Evolutionary conservation across 2,113 vertebrate genomes (phyloP), one percentile per base, ranked within the genome.

Genomic region (Vimba vimba): DNA sequence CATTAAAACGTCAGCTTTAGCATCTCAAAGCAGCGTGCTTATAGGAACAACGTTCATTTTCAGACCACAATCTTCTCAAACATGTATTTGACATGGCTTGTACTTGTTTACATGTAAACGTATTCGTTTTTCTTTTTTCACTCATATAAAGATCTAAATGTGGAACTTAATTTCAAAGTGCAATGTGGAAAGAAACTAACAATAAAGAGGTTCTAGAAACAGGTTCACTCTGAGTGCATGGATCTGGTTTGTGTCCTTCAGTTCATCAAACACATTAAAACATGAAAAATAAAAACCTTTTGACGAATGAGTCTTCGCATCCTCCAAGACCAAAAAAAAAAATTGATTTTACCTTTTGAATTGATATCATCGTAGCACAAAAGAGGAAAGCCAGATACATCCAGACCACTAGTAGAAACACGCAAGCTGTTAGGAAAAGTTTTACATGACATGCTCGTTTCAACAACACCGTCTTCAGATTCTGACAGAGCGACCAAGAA

Each of bases 361-460:
- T 47, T 9, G 1, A 21, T 19, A 59, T 59, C 27, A 59, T 79
- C 47, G 21, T 4, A 23, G 11, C 77, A 79, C 77, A 59, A 36
- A 27, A 80, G 59, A 47, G 79, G 45, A 64, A 80, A 64, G 39
- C 39, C 59, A 47, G 27, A 27, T 62, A 80, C 79, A 47, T 80
- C 47, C 79, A 66, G 59, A 80, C n/a, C 59, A 62, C 39, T 47
- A 64, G n/a, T 30, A 80, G 59, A 81, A 81, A 81, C 79, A 64
- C 57, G 57, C 78, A 79, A 59, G 30, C 77, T 60, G 59, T 45
- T 79, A 80, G 33, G 57, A 59, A 62, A 62, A 47, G 33, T 47
- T 91, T 89, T 87, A 86, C 87, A 45, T 77, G 81, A 83, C 87
- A 87, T 88, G 52, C 88, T 87, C 88, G 8, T 57, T 57, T 57